These are phyloP conservation scores for Potamilus streckersoni DNA, from an alignment of 1,140 invertebrate genomes.

Conservation along the genomic window DNA sequence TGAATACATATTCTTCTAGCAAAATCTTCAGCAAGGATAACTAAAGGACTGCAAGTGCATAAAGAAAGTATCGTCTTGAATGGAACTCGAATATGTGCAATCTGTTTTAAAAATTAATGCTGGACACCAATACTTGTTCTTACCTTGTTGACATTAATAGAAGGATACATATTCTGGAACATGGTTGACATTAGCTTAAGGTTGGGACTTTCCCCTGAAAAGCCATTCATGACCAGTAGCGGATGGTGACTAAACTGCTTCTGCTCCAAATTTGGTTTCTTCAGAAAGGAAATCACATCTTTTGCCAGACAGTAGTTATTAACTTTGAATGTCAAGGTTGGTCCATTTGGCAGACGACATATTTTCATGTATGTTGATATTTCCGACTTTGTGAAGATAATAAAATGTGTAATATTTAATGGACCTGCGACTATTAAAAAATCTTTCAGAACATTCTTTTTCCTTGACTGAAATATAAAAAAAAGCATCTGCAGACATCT, in stretches of 20 bases:
- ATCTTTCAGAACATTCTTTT: constrained; percentile 91
- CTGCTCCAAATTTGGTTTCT: constrained; percentile 77
- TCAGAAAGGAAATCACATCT: constrained; percentile 87
- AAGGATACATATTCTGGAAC: constrained; percentile 99
- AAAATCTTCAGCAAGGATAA: neutral
- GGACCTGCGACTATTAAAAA: constrained; percentile 89
- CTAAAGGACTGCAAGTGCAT: neutral
- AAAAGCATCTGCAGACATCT: neutral
- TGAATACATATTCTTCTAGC: neutral
- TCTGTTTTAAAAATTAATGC: neutral
- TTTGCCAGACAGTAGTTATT: constrained; percentile 83
- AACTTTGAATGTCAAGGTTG: constrained; percentile 84
- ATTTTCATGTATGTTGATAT: constrained; percentile 86
- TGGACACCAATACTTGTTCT: constrained; percentile 16
- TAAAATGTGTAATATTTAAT: constrained; percentile 90
- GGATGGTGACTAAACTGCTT: constrained; percentile 88
- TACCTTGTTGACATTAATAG: constrained; percentile 91
- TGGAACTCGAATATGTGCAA: neutral
- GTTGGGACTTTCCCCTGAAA: constrained; percentile 81
- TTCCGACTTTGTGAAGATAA: constrained; percentile 87
- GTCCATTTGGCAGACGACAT: constrained; percentile 79
- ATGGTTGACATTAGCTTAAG: constrained; percentile 93
- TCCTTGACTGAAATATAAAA: constrained; percentile 77
- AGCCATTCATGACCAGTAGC: constrained; percentile 93
- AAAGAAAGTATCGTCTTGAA: neutral